phyloP scores from a whole-genome alignment of 2,888 invertebrate species.

The Teinopalpus imperialis region DNA sequence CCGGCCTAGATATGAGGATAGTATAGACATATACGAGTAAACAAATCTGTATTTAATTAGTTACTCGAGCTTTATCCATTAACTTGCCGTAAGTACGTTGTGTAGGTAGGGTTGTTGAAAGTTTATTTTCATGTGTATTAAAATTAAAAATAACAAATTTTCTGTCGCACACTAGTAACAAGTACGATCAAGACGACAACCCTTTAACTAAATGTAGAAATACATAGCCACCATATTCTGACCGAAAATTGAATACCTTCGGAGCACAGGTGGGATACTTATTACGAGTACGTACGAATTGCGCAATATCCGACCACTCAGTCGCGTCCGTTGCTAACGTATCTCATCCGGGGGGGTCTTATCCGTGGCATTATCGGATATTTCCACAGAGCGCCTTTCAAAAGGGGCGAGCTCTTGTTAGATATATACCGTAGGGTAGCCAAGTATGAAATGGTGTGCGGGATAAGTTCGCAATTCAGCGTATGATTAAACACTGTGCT shows the following conservation, averaged over 20 bases:
- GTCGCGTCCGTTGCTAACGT: slow-evolving; percentile 19
- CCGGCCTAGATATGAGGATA: no score
- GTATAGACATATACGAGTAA: no score
- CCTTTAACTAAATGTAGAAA: background rate
- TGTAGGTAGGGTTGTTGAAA: no score
- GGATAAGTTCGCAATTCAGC: slow-evolving; percentile 2
- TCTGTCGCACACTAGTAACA: no score
- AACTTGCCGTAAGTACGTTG: no score
- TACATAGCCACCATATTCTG: slow-evolving; percentile 13
- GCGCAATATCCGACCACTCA: slow-evolving; percentile 24
- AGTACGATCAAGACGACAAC: background rate
- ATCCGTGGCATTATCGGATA: slow-evolving; percentile 29
- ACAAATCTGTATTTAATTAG: no score
- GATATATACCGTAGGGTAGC: slow-evolving; percentile 13
- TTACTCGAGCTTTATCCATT: no score
- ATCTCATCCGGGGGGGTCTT: slow-evolving; percentile 32
- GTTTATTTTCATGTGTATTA: no score
- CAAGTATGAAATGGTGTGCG: slow-evolving; percentile 6
- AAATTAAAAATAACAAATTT: no score
- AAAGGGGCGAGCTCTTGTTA: slow-evolving; percentile 20
- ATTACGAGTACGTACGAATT: slow-evolving; percentile 22
- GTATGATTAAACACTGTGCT: background rate
- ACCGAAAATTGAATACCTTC: slow-evolving; percentile 23
- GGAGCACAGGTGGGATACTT: slow-evolving; percentile 21
- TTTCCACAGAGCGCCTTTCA: slow-evolving; percentile 25